Percentiles rank a stretch among this genome's conserved stretches.
Conservation (phyloP, 2,113 vertebrate genomes). For the sheep (Ovis aries) region DNA sequence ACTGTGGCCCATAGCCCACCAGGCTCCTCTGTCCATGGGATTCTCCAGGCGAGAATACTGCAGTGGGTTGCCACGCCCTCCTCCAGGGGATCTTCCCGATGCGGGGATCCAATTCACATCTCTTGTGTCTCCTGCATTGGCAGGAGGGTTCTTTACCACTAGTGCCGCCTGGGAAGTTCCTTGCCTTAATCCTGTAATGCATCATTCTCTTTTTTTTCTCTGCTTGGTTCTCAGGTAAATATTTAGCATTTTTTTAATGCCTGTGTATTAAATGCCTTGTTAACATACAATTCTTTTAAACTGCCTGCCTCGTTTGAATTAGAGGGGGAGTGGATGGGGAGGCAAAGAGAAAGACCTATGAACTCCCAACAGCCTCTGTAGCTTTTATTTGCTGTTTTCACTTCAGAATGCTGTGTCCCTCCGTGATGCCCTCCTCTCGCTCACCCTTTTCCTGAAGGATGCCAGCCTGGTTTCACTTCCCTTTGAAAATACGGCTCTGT, state of each 20-base stretch:
- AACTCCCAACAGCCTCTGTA: neutral
- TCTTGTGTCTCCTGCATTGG: neutral
- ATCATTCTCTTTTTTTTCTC: neutral
- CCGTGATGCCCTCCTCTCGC: neutral
- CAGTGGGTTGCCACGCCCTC: neutral
- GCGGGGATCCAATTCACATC: rapidly evolving
- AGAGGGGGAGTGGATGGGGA: too few species aligned
- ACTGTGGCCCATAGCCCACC: neutral
- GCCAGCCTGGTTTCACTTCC: conserved; percentile 31
- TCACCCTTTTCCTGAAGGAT: conserved; percentile 39
- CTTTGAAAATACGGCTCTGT: conserved; percentile 45
- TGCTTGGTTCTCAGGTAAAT: neutral
- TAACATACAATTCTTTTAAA: neutral
- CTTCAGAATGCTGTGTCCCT: neutral
- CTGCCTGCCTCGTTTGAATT: neutral
- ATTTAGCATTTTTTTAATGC: neutral
- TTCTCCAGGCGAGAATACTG: neutral
- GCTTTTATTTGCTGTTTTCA: neutral
- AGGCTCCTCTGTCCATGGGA: neutral
- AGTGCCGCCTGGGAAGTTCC: neutral
- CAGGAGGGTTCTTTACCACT: neutral
- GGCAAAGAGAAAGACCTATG: neutral
- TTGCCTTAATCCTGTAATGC: neutral
- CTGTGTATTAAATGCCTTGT: neutral
- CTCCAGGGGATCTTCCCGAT: neutral